These are phyloP conservation scores for Gibbula magus DNA, from an alignment of 2,888 invertebrate species.

Conservation along the genomic window DNA sequence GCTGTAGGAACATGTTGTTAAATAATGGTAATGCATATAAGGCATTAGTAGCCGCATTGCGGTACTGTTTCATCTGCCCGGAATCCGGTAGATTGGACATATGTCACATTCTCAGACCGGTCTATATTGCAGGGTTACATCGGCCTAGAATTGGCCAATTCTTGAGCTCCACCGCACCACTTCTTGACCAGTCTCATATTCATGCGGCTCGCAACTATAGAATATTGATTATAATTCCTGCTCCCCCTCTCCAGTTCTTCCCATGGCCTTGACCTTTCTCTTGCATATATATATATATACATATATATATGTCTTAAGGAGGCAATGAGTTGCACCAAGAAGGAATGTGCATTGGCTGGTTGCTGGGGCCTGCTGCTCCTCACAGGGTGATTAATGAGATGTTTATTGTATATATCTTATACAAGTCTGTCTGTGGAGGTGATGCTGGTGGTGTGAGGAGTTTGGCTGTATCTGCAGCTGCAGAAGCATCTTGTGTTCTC, in stretches of 20 bases:
- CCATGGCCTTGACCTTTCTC: background rate
- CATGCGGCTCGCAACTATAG: background rate
- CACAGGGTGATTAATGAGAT: no score
- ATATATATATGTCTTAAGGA: no score
- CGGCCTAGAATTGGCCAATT: background rate
- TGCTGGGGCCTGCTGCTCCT: no score
- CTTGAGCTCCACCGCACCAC: background rate
- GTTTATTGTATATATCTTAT: no score
- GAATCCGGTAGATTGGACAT: background rate
- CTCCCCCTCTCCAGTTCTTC: background rate
- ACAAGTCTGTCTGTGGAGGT: no score
- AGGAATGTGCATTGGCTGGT: no score
- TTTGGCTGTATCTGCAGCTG: no score
- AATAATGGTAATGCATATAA: background rate
- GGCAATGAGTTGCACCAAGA: no score
- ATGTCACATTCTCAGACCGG: background rate
- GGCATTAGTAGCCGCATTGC: background rate
- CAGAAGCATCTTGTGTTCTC: no score
- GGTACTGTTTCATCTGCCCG: background rate
- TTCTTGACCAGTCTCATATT: background rate
- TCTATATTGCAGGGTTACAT: background rate
- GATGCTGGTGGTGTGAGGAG: no score
- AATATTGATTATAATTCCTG: background rate
- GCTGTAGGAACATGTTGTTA: background rate
- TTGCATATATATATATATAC: no score